phyloP scores from a whole-genome alignment of 2,113 vertebrate genomes.

The Planiliza haematocheilus region DNA sequence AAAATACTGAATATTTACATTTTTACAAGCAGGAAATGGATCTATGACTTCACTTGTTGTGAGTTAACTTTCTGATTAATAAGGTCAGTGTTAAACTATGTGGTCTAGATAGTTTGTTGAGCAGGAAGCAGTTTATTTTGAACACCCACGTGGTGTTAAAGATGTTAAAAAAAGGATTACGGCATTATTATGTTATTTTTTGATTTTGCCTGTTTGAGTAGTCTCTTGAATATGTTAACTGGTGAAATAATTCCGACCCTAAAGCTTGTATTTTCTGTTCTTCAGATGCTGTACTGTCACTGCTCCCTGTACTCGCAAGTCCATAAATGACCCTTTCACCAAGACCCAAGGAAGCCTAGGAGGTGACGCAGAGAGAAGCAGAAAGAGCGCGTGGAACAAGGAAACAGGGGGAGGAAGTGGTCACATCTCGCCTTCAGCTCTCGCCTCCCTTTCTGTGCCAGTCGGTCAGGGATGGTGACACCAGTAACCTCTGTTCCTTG shows the following conservation, averaged over 20 bases:
- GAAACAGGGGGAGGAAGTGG: slow-evolving; percentile 39
- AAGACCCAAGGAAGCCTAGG: slow-evolving; percentile 64
- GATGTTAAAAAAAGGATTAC: too few species aligned
- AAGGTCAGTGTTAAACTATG: not conserved
- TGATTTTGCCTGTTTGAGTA: too few species aligned
- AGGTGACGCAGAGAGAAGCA: slow-evolving; percentile 32
- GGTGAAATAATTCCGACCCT: not conserved
- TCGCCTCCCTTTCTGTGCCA: slow-evolving; percentile 43
- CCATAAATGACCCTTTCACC: slow-evolving; percentile 68
- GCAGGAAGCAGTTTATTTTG: too few species aligned
- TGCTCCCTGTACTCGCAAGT: slow-evolving; percentile 46
- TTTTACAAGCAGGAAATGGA: not conserved
- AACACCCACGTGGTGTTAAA: too few species aligned
- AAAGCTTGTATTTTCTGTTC: slow-evolving; percentile 23
- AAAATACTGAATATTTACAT: not conserved
- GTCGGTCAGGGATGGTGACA: slow-evolving; percentile 83
- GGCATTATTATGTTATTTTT: too few species aligned
- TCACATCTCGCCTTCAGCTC: slow-evolving; percentile 48
- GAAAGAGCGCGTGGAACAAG: slow-evolving; percentile 25
- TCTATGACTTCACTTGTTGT: not conserved
- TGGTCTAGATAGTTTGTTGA: too few species aligned
- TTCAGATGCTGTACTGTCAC: slow-evolving; percentile 78
- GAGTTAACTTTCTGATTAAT: not conserved
- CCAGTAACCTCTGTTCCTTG: slow-evolving; percentile 53
- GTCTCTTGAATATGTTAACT: not conserved